These are phyloP conservation scores for Microchirus variegatus DNA, from an alignment of 2,797 vertebrate genomes.

Conservation along the genomic window DNA sequence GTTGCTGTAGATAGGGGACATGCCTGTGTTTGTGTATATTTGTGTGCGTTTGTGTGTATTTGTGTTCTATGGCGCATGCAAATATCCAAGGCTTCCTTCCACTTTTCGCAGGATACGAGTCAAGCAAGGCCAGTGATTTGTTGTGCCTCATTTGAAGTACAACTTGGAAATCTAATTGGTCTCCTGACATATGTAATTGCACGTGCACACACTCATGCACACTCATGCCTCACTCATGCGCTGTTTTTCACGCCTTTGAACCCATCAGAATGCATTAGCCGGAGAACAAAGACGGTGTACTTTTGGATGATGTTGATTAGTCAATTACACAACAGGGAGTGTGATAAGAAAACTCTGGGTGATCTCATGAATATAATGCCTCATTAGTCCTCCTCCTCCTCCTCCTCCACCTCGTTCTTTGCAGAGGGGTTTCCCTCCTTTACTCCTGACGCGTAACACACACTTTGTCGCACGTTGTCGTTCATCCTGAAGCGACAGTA, in stretches of 20 bases:
- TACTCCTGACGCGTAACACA: conserved; percentile 19
- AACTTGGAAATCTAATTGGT: conserved; percentile 72
- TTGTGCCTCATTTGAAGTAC: conserved; percentile 67
- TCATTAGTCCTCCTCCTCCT: conserved; percentile 53
- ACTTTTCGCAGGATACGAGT: conserved; percentile 44
- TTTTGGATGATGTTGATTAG: conserved; percentile 71
- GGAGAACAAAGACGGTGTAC: conserved; percentile 70
- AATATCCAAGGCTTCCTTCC: conserved; percentile 37
- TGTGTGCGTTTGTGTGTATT: conserved; percentile 1
- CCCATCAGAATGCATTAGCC: conserved; percentile 66
- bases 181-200: conserved; percentile 61
- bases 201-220: neutral
- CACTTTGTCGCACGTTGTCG: conserved; percentile 1
- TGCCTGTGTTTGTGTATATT: conserved; percentile 6
- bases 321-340: conserved; percentile 66
- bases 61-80: conserved; percentile 6
- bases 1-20: conserved; percentile 35
- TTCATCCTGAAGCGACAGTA: neutral
- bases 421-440: conserved; percentile 28
- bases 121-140: conserved; percentile 55
- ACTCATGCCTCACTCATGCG: conserved; percentile 18
- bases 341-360: conserved; percentile 56
- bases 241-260: conserved; percentile 74
- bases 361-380: conserved; percentile 60
- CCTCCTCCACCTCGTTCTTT: conserved; percentile 25